Conservation (phyloP, 2,113 vertebrate species). For the Tragelaphus strepsiceros region DNA sequence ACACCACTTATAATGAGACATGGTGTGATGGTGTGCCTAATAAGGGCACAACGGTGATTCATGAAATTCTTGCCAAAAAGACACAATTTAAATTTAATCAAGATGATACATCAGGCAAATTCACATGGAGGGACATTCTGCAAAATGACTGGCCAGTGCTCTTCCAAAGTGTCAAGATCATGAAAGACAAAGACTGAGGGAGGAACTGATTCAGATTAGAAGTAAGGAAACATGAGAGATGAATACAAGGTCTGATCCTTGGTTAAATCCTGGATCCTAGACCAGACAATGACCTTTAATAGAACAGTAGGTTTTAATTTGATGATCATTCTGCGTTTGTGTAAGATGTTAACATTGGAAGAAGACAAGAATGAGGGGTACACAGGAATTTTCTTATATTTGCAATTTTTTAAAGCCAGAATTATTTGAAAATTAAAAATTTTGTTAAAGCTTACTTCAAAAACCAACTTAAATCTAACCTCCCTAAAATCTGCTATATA, state of each 20-base stretch:
- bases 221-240: neutral
- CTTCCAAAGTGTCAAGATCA: neutral
- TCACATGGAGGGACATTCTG: neutral
- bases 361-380: neutral
- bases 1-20: neutral
- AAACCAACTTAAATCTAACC: neutral
- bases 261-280: neutral
- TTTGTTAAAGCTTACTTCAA: neutral
- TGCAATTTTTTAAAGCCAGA: neutral
- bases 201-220: neutral
- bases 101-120: neutral
- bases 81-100: neutral
- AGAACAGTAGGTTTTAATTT: neutral
- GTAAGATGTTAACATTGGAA: neutral
- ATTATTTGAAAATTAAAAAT: neutral
- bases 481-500: neutral
- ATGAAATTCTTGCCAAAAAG: neutral
- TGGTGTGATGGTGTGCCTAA: fast-evolving
- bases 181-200: neutral
- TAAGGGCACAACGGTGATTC: neutral
- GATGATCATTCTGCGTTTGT: neutral
- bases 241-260: neutral
- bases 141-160: neutral
- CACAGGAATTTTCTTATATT: neutral
- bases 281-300: neutral